Conservation (phyloP, 2,888 invertebrate genomes). For the Lepas anatifera region DNA sequence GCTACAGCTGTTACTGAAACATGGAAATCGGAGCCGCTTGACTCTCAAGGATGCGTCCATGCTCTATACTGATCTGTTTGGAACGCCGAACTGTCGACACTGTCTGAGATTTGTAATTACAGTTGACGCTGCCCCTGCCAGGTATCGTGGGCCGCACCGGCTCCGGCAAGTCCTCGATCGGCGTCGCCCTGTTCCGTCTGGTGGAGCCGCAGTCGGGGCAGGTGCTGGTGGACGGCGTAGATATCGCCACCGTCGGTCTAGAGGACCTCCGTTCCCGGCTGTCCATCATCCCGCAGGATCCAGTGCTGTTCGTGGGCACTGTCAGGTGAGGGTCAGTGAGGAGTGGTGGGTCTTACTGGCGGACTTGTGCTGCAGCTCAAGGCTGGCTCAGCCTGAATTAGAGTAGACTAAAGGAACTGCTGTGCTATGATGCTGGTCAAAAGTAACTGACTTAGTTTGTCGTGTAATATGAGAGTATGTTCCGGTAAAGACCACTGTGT, state of each 20-base stretch:
- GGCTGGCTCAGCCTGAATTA: background rate
- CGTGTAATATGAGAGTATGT: too few species aligned
- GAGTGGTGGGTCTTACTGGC: background rate
- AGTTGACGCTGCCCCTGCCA: too few species aligned
- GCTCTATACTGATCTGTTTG: too few species aligned
- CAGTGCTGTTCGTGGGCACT: conserved; percentile 46
- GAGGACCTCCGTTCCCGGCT: conserved; percentile 40
- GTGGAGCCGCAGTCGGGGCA: conserved; percentile 42
- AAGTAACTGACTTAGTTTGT: too few species aligned
- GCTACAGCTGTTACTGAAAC: too few species aligned
- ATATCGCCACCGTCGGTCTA: conserved; percentile 39
- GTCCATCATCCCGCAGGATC: conserved; percentile 49
- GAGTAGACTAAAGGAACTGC: too few species aligned
- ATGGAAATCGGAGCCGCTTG: too few species aligned
- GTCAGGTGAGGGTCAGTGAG: conserved; percentile 37
- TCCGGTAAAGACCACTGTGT: too few species aligned
- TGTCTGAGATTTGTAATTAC: too few species aligned
- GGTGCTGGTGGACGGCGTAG: conserved; percentile 42
- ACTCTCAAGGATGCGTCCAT: too few species aligned
- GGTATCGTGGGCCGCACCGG: conserved; percentile 41
- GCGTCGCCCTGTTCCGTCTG: conserved; percentile 45
- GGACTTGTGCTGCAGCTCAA: background rate
- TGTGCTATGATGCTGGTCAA: too few species aligned
- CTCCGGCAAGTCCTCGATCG: conserved; percentile 38
- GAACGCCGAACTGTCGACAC: too few species aligned